These are phyloP conservation scores for Porites cylindrica DNA, from an alignment of 92 coral and sea anemone genomes.

Conservation along the genomic window DNA sequence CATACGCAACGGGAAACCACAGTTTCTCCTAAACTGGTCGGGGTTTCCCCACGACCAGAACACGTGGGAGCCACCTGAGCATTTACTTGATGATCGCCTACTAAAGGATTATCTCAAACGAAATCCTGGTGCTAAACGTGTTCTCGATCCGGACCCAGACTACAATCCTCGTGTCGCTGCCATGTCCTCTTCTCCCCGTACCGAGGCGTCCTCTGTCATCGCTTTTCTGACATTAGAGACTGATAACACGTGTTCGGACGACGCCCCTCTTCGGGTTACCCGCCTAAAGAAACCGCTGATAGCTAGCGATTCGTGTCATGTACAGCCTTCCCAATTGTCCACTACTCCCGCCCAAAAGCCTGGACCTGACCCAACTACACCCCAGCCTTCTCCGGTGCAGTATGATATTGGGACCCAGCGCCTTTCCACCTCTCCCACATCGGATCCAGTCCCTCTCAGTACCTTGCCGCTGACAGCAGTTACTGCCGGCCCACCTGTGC, in stretches of 20 bases:
- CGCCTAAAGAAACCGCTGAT: too few species aligned
- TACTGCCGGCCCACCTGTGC: too few species aligned
- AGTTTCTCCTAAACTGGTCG: neutral
- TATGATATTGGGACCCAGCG: too few species aligned
- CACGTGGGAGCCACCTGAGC: neutral
- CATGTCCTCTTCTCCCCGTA: neutral
- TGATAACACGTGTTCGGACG: neutral
- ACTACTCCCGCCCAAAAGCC: too few species aligned
- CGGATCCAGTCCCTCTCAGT: too few species aligned
- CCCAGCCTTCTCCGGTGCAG: too few species aligned
- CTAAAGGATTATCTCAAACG: neutral
- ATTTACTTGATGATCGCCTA: neutral
- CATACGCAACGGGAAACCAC: neutral
- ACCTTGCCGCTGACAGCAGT: too few species aligned
- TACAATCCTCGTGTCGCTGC: neutral
- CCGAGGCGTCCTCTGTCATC: neutral
- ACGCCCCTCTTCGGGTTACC: too few species aligned
- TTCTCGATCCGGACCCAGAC: neutral
- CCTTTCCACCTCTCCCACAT: too few species aligned
- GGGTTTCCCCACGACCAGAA: constrained; percentile 9
- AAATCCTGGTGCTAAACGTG: neutral
- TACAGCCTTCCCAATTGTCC: too few species aligned
- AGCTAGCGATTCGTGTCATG: too few species aligned
- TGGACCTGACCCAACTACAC: too few species aligned
- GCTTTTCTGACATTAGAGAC: neutral